Conservation (phyloP, 2,888 invertebrate genomes). For the Tortricodes alternella region DNA sequence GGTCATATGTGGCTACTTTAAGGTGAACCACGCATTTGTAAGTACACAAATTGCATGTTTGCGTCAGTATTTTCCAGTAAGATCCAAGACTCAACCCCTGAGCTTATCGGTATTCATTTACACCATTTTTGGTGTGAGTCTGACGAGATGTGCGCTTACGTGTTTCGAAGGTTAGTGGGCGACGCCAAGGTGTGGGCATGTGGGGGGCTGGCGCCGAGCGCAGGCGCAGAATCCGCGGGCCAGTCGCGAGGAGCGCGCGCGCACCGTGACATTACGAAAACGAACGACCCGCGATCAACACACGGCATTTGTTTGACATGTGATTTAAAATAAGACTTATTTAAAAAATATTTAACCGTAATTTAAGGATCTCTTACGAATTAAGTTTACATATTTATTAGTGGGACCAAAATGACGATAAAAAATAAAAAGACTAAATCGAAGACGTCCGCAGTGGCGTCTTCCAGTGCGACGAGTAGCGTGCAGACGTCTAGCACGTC, state of each 20-base stretch:
- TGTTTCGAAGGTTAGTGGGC: constrained; percentile 75
- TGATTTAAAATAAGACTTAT: constrained; percentile 51
- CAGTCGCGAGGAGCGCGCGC: constrained; percentile 76
- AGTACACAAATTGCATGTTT: constrained; percentile 6
- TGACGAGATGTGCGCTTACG: constrained; percentile 78
- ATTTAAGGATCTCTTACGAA: constrained; percentile 63
- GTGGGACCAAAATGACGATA: constrained; percentile 78
- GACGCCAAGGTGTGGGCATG: constrained; percentile 59
- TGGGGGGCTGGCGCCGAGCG: constrained; percentile 50
- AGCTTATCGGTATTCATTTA: constrained; percentile 49
- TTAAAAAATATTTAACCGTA: constrained; percentile 63
- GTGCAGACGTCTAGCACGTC: constrained; percentile 73
- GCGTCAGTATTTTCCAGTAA: constrained; percentile 17
- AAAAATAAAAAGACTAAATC: constrained; percentile 82
- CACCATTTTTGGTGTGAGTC: constrained; percentile 77
- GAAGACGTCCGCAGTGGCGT: constrained; percentile 67
- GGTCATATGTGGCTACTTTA: too few relatives aligned
- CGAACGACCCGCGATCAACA: constrained; percentile 78
- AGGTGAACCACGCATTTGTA: too few relatives aligned
- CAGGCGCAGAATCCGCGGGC: constrained; percentile 67
- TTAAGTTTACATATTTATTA: constrained; percentile 43
- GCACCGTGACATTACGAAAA: constrained; percentile 68
- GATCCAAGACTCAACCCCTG: constrained; percentile 43
- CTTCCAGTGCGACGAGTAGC: constrained; percentile 72
- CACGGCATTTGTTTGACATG: constrained; percentile 74